Percentiles rank a stretch among this genome's conserved stretches.
phyloP scores from a whole-genome alignment of 1,140 invertebrate genomes.

The Campoletis sonorensis region DNA sequence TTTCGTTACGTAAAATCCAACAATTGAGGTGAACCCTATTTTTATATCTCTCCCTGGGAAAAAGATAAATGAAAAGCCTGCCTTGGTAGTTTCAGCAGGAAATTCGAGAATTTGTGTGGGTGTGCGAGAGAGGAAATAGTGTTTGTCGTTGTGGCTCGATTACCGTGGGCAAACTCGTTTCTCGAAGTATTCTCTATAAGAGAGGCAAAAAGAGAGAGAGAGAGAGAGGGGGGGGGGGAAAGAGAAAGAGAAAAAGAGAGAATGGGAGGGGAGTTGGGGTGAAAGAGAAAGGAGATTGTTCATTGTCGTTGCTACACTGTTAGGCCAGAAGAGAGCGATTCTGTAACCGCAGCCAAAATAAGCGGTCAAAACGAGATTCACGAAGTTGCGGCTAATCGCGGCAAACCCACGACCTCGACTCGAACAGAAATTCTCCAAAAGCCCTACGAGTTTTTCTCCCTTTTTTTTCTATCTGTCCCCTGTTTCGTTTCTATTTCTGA shows the following conservation, averaged over 20 bases:
- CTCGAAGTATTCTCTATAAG: slow-evolving; percentile 20
- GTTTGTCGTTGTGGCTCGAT: slow-evolving; percentile 40
- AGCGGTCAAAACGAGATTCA: slow-evolving; percentile 46
- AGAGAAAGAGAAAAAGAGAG: too few relatives aligned
- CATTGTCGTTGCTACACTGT: slow-evolving; percentile 9
- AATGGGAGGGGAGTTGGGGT: not conserved
- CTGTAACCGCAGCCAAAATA: slow-evolving; percentile 46
- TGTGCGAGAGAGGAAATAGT: not conserved
- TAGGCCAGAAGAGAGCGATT: not conserved
- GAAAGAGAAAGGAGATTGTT: not conserved
- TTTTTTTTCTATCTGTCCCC: not conserved
- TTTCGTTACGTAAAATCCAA: not conserved
- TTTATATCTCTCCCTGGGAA: slow-evolving; percentile 13
- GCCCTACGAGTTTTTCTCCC: slow-evolving; percentile 7
- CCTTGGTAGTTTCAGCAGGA: not conserved
- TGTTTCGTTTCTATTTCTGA: not conserved
- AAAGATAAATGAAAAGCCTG: slow-evolving; percentile 24
- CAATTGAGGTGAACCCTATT: slow-evolving; percentile 25
- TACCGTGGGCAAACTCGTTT: slow-evolving; percentile 40
- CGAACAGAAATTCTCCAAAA: slow-evolving; percentile 26
- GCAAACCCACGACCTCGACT: slow-evolving; percentile 22
- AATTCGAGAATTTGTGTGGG: not conserved
- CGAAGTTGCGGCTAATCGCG: slow-evolving; percentile 45
- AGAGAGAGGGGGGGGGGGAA: slow-evolving; percentile 10
- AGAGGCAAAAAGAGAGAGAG: not conserved